Evolutionary conservation across 2,888 invertebrate species (phyloP), one percentile per base, ranked within the genome.

Genomic region (Eupsilia transversa): DNA sequence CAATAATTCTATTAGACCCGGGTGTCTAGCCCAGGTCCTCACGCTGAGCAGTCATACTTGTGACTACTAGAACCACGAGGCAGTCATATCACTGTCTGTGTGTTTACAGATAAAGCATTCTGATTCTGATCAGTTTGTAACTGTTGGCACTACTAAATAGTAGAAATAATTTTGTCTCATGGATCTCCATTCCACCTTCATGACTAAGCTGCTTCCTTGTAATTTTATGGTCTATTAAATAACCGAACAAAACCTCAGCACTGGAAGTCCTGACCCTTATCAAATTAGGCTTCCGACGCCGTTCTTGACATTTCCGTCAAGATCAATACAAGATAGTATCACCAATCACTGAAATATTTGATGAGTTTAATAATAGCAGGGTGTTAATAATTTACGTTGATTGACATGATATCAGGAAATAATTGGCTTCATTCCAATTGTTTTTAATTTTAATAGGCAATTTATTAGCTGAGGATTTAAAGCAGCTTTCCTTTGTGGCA

Each of bases 301-400:
- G 20, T 35, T 54, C n/a, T 14, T 57, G 52, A 57, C 49, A 73
- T 78, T 69, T 41, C 43, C n/a, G 35, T 65, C 65, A 57, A 33
- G 43, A 20, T 2, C 4, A 41, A 27, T 49, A 61, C 49, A 73
- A 33, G 14, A 57, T 61, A n/a, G n/a, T n/a, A 61, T 27, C 46
- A 60, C 17, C 6, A 73, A 46, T 65, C 46, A 60, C 7, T 33
- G 27, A 41, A 68, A 65, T 79, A 65, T 78, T 78, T 72, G 27
- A 77, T 57, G 54, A 41, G 38, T 38, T 35, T 60, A 52, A 57
- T 52, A 52, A 78, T 33, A 59, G 10, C 20, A 30, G 3, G 30
- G 7, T 33, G 23, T 43, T 69, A 10, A 66, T 66, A 33, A 74
- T 79, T 74, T n/a, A 52, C 0, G 14, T 5, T 46, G 79, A 68